Evolutionary conservation across 2,888 invertebrate genomes (phyloP), one percentile per base, ranked within the genome.

Genomic region (Hypomecis atomaria): DNA sequence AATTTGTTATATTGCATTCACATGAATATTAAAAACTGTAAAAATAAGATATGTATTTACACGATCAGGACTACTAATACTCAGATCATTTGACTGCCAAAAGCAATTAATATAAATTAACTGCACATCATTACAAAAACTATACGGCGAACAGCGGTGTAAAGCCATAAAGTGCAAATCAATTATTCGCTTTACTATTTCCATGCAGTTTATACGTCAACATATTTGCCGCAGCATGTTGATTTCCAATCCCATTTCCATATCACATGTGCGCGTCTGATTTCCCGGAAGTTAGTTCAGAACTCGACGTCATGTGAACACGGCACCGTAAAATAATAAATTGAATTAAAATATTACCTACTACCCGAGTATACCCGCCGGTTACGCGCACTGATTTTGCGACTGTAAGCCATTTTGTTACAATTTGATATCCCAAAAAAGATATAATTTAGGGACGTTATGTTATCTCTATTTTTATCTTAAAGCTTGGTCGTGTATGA

Each of bases 381-480:
- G 61, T 61, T 67, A 62, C 50, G 56, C 50, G 58, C 62, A 65
- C 62, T 69, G 67, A 72, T 71, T 65, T 75, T 71, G 67, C 71
- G 70, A 62, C 67, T 73, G 75, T 74, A 78, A 78, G 72, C 78
- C 76, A 75, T 81, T 82, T 78, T 71, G 71, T 76, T 70, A 62
- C 70, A 74, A 77, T 78, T 75, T 74, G 75, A 77, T 76, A 71
- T 74, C 57, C 53, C 65, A 62, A 58, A 64, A 69, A 65, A 69
- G 54, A 45, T 62, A 69, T 62, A 59, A 59, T 65, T 65, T 66
- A 49, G 59, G n/a, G 47, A 59, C 63, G 49, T 65, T 64, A 59
- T 40, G 55, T 42, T 59, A 59, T 50, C 42, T 44, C 50, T 62
- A 38, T 47, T 47, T 62, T 45, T 57, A 63, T 61, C 53, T 57